Evolutionary conservation across 1,140 invertebrate genomes (phyloP).

Genomic region (Drosophila ohnishii): DNA sequence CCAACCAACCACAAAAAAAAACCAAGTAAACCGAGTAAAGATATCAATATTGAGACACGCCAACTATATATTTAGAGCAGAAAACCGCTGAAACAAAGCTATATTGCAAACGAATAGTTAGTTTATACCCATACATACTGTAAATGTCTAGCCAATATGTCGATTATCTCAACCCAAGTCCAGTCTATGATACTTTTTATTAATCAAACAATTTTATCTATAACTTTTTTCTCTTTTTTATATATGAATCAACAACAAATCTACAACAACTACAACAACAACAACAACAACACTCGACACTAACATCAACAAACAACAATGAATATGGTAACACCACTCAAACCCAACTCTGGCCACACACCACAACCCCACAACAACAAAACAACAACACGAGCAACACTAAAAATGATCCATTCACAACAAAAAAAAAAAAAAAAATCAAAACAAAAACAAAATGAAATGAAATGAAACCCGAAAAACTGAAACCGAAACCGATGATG

Average conservation of each 20-base stretch:
- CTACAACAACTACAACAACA: slow-evolving; percentile 45
- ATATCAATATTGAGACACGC: slow-evolving; percentile 20
- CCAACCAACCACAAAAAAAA: slow-evolving; percentile 9
- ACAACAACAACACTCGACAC: slow-evolving; percentile 55
- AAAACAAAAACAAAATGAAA: slow-evolving; percentile 31
- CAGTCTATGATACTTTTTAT: slow-evolving; percentile 60
- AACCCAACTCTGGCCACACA: slow-evolving; percentile 43
- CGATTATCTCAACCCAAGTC: slow-evolving; percentile 35
- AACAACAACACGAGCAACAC: slow-evolving; percentile 69
- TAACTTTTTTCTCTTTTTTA: slow-evolving; percentile 78
- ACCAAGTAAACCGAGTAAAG: slow-evolving; percentile 5
- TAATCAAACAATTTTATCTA: slow-evolving; percentile 74
- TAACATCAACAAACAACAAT: slow-evolving; percentile 52
- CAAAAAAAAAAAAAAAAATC: slow-evolving; percentile 30
- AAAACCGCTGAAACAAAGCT: slow-evolving; percentile 33
- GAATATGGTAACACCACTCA: slow-evolving; percentile 54
- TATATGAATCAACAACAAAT: slow-evolving; percentile 63
- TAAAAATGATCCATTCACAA: slow-evolving; percentile 79
- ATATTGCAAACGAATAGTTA: slow-evolving; percentile 41
- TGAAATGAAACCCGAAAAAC: slow-evolving; percentile 31
- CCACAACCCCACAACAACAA: slow-evolving; percentile 38
- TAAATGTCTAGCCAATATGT: slow-evolving; percentile 38
- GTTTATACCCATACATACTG: slow-evolving; percentile 30
- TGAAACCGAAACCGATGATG: slow-evolving; percentile 46
- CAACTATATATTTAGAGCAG: slow-evolving; percentile 41